Conservation (phyloP, 2,888 invertebrate genomes). For the Heliconius hortense region DNA sequence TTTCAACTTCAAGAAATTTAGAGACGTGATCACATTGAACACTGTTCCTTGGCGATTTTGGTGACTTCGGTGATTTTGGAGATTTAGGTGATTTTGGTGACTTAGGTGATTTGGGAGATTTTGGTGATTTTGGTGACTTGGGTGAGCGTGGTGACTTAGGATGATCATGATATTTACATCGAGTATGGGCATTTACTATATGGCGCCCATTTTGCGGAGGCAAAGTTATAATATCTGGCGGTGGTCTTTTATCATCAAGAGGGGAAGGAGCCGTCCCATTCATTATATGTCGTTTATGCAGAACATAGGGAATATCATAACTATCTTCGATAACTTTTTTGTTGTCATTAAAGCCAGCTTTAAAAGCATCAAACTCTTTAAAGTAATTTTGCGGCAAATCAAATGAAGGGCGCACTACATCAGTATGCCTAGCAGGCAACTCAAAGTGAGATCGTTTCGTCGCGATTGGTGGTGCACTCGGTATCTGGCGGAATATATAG, state of each 20-base stretch:
- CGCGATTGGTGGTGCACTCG: slow-evolving; percentile 87
- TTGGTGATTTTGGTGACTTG: slow-evolving; percentile 85
- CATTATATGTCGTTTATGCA: slow-evolving; percentile 92
- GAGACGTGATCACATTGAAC: slow-evolving; percentile 75
- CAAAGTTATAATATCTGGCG: slow-evolving; percentile 74
- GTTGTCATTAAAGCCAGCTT: slow-evolving; percentile 77
- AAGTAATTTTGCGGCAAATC: slow-evolving; percentile 88
- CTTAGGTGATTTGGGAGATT: slow-evolving; percentile 84
- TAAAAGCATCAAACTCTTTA: slow-evolving; percentile 84
- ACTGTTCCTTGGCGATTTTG: slow-evolving; percentile 74
- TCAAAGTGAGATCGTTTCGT: slow-evolving; percentile 87
- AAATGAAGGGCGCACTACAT: slow-evolving; percentile 85
- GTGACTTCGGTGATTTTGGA: slow-evolving; percentile 80
- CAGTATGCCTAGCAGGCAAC: slow-evolving; percentile 80
- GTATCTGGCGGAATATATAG: slow-evolving; percentile 88
- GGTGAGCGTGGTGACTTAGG: slow-evolving; percentile 81
- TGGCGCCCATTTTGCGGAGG: slow-evolving; percentile 76
- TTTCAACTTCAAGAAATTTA: slow-evolving; percentile 78
- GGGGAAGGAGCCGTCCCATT: slow-evolving; percentile 89
- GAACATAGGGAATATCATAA: slow-evolving; percentile 90
- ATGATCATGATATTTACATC: slow-evolving; percentile 78
- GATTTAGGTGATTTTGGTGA: slow-evolving; percentile 82
- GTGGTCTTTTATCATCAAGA: slow-evolving; percentile 69
- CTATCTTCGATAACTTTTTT: slow-evolving; percentile 79
- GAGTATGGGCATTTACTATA: slow-evolving; percentile 71